Evolutionary conservation across 2,888 invertebrate genomes (phyloP).

Genomic region (Rhamphomyia laevipes): DNA sequence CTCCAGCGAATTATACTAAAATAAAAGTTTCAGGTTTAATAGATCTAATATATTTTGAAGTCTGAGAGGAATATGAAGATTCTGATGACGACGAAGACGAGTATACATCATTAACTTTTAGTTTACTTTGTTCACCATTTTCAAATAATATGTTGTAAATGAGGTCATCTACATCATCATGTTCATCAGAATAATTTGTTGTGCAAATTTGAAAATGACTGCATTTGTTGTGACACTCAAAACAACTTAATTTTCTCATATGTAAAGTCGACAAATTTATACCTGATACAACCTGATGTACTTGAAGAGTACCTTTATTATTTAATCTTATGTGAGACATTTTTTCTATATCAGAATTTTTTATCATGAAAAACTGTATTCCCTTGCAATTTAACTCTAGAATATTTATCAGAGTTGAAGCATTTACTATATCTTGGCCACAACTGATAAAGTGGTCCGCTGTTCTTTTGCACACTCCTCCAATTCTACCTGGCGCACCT

Average conservation of each 20-base stretch:
- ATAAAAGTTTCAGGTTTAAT: too few relatives aligned
- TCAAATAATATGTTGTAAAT: too few relatives aligned
- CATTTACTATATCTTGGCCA: not conserved
- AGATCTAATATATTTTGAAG: too few relatives aligned
- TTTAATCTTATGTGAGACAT: not conserved
- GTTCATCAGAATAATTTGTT: too few relatives aligned
- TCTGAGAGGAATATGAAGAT: too few relatives aligned
- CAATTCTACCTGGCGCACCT: slow-evolving; percentile 4
- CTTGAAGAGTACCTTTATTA: too few relatives aligned
- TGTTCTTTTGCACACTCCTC: not conserved
- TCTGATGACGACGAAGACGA: too few relatives aligned
- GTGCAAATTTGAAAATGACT: not conserved
- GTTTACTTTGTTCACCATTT: too few relatives aligned
- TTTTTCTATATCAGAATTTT: not conserved
- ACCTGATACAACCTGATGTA: too few relatives aligned
- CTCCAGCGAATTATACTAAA: too few relatives aligned
- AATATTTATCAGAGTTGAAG: not conserved
- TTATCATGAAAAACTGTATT: not conserved
- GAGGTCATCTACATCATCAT: too few relatives aligned
- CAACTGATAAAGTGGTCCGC: not conserved
- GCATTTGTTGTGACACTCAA: not conserved
- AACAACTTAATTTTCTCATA: not conserved
- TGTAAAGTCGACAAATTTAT: not conserved
- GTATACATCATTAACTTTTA: too few relatives aligned
- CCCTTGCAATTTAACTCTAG: not conserved